Evolutionary conservation across 2,113 vertebrate genomes (phyloP), one percentile per base, ranked within the genome.

Genomic region (Ceratotherium simum): DNA sequence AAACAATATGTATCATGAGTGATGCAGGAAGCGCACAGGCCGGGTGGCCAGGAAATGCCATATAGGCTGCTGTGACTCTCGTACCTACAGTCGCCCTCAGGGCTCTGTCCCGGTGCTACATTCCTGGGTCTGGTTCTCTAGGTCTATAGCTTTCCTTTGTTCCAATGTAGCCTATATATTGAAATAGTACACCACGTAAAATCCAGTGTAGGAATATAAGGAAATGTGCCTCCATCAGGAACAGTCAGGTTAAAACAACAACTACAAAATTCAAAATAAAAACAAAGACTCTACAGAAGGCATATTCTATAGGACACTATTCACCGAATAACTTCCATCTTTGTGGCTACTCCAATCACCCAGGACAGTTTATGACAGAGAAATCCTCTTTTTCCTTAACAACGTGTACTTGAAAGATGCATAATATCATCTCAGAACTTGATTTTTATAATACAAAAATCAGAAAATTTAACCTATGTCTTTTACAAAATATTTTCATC

Each of bases 21-120:
- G 36, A 17, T 0, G 13, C 25, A 1, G 12, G 3, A 54, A 33
- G 3, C 1, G 0, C 36, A 13, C n/a, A 12, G 82, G 25, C 29
- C 6, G 3, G 4, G 33, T 21, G n/a, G 1, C 25, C 3, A 0
- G 10, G 16, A 58, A 33, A 54, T 2, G n/a, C 36, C 9, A 0
- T 8, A 9, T 2, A 39, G 11, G 21, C 39, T 6, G 5, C 58
- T 6, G 0, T 21, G 56, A 31, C n/a, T 25, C 8, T n/a, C 0
- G n/a, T 8, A 31, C 27, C 23, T 2, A 20, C 7, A 4, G 5
- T 17, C 3, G 6, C 29, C 3, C 60, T 76, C 9, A 39, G 1
- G 4, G 13, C 56, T 67, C 54, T 60, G 48, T 89, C 64, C 42
- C 8, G 80, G 8, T 6, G 12, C 31, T 46, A 20, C 3, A 33